Conservation (phyloP, 2,888 invertebrate genomes). For the Argyresthia albistria region DNA sequence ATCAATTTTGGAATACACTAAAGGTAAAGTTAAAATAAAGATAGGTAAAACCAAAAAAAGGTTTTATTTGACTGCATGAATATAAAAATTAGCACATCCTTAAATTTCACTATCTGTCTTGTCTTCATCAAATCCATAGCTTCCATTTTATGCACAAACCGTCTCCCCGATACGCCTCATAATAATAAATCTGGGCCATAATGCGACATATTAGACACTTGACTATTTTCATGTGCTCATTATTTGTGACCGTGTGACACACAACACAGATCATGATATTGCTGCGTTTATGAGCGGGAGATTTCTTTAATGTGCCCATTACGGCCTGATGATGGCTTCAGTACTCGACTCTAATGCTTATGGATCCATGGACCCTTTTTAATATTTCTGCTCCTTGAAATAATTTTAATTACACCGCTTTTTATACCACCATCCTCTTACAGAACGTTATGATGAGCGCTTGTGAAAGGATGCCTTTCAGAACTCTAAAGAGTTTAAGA, state of each 20-base stretch:
- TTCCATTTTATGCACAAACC: slow-evolving; percentile 8
- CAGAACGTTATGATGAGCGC: too few species aligned
- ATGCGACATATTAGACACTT: slow-evolving; percentile 27
- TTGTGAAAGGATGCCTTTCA: too few species aligned
- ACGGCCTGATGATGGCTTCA: slow-evolving; percentile 9
- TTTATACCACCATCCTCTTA: too few species aligned
- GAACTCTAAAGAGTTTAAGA: not conserved
- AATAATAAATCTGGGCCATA: slow-evolving; percentile 32
- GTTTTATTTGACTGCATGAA: too few species aligned
- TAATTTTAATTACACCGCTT: too few species aligned
- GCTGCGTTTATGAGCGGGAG: slow-evolving; percentile 15
- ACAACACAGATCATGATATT: slow-evolving; percentile 15
- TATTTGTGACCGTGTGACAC: too few species aligned
- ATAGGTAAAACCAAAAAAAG: too few species aligned
- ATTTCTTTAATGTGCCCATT: slow-evolving; percentile 18
- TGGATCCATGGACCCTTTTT: slow-evolving; percentile 11
- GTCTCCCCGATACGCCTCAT: slow-evolving; percentile 25
- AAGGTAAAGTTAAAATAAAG: too few species aligned
- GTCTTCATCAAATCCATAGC: too few species aligned
- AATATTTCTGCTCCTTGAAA: slow-evolving; percentile 11
- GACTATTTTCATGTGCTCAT: slow-evolving; percentile 16
- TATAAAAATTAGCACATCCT: too few species aligned
- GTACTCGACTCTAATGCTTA: slow-evolving; percentile 3
- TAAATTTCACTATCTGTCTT: too few species aligned
- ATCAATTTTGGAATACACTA: too few species aligned